Evolutionary conservation across 2,113 vertebrate genomes (phyloP).

Genomic region (Corydoras maculifer): DNA sequence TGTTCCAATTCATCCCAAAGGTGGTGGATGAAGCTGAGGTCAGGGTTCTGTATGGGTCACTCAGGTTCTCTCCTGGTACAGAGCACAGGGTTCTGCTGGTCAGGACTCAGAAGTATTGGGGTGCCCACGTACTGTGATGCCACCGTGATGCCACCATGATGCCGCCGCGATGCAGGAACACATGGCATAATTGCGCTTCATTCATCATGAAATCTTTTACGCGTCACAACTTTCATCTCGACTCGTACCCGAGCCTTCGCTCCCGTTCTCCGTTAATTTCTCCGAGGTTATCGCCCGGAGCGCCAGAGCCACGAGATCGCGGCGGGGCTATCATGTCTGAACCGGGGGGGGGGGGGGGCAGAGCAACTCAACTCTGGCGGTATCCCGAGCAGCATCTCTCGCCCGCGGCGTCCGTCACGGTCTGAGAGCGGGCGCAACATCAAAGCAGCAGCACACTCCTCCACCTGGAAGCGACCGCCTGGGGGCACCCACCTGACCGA

Average conservation of each 20-base stretch:
- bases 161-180: constrained; percentile 4
- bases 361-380: constrained; percentile 46
- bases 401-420: constrained; percentile 10
- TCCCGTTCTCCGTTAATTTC: constrained; percentile 35
- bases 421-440: constrained; percentile 66
- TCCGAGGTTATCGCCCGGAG: constrained; percentile 43
- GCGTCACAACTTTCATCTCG: constrained; percentile 32
- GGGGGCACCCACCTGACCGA: constrained; percentile 42
- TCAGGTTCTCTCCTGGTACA: no score
- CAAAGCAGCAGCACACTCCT: constrained; percentile 71
- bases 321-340: constrained; percentile 42
- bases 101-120: no score
- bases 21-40: no score
- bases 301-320: constrained; percentile 50
- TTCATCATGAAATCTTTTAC: constrained; percentile 31
- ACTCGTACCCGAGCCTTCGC: constrained; percentile 30
- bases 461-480: constrained; percentile 39
- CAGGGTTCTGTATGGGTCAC: no score
- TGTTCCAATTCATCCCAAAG: no score
- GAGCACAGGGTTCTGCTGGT: no score
- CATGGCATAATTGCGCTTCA: constrained; percentile 26
- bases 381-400: constrained; percentile 38
- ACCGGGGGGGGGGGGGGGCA: constrained; percentile 46
- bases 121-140: no score
- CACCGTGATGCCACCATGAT: no score